Evolutionary conservation across 2,888 invertebrate genomes (phyloP).

Genomic region (Ligdia adustata): DNA sequence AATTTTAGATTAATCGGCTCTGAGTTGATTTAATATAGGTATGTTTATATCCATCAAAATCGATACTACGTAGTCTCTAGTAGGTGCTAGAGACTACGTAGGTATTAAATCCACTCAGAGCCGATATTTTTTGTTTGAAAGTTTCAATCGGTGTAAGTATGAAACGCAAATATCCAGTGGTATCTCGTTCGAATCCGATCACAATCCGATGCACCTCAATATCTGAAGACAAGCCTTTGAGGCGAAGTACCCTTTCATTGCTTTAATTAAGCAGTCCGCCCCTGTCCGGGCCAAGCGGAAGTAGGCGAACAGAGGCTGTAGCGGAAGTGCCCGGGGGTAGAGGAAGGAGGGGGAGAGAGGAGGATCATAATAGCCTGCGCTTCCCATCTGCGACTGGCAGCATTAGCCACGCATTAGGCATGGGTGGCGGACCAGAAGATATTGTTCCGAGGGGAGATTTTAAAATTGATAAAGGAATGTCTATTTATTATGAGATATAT

Average conservation of each 20-base stretch:
- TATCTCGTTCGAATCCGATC: constrained; percentile 2
- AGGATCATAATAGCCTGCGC: constrained; percentile 37
- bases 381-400: constrained; percentile 37
- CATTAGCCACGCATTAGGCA: constrained; percentile 31
- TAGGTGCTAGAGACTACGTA: no score
- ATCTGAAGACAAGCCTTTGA: constrained; percentile 23
- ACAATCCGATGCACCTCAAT: constrained; percentile 13
- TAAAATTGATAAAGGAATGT: constrained; percentile 11
- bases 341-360: constrained; percentile 34
- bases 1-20: no score
- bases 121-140: background rate
- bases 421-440: constrained; percentile 31
- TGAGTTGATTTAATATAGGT: no score
- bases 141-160: constrained; percentile 6
- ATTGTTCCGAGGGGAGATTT: constrained; percentile 22
- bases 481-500: background rate
- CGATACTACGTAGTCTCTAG: background rate
- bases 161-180: constrained; percentile 10
- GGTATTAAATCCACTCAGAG: background rate
- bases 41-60: no score
- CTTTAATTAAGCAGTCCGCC: constrained; percentile 35
- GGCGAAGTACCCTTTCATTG: constrained; percentile 16
- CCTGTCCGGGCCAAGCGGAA: constrained; percentile 37
- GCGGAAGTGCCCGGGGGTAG: constrained; percentile 27
- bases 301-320: constrained; percentile 34